Base-by-base conservation (phyloP, 2,888 invertebrate species). In the Tineola bisselliella region DNA sequence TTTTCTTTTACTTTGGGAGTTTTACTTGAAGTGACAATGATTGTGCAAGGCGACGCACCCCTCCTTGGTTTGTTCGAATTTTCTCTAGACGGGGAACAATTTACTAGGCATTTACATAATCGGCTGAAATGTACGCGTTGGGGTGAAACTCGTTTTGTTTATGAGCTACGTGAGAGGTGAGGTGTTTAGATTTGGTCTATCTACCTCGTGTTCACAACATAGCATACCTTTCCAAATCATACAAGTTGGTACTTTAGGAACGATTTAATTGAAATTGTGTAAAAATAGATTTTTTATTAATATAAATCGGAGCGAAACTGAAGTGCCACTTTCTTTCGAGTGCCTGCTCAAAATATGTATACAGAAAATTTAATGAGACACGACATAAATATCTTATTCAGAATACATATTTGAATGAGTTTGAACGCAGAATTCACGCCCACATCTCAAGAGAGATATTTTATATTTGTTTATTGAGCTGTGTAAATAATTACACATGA, bases 101-200 rank as follows among this genome's bases (percentile, higher is more conserved):
- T 48, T 48, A 48, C 15, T 15, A 15, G 38, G 48, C 8, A 48
- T 48, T 48, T 48, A 48, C 48, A 48, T 48, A 48, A 48, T 48
- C 2, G 48, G 48, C 15, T 48, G 15, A 1, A 48, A 13, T 48
- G 15, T 17, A 48, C 48, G 48, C 48, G 13, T 13, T 48, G 48
- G 48, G 48, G 48, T 48, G 17, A 48, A 48, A 48, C 48, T 38
- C 38, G 48, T 17, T 48, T 48, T 48, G 48, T 48, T 48, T 48
- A 48, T 48, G 48, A 48, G 48, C 15, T 48, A 48, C 48, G 48
- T 48, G 48, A 48, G 48, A n/a, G 15, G 17, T 38, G 38, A 38
- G 10, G 38, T 2, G 38, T 38, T 38, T 38, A 38, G n/a, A 2
- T 38, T 38, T 38, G 38, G 38, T n/a, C 10, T 38, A n/a, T 10